Percentiles rank a stretch among this genome's conserved stretches.
Evolutionary conservation across 2,113 vertebrate genomes (phyloP).

Genomic region (Willisornis vidua): DNA sequence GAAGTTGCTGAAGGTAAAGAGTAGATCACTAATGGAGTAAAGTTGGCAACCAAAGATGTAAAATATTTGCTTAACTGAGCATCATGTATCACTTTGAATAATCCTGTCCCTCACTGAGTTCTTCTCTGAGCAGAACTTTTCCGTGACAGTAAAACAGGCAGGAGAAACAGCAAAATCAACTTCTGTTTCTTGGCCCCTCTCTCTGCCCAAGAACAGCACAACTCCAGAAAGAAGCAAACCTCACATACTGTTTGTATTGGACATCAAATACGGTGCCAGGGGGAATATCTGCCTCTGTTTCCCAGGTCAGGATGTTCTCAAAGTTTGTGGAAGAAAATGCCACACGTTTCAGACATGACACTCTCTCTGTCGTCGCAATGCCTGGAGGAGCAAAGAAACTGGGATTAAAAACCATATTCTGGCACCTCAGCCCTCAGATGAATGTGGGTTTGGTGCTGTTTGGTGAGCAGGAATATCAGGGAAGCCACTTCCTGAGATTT

Average conservation of each 20-base stretch:
- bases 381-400: background rate
- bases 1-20: background rate
- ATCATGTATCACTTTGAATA: background rate
- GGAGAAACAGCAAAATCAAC: background rate
- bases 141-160: background rate
- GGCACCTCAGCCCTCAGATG: background rate
- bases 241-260: slow-evolving; percentile 71
- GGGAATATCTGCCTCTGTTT: background rate
- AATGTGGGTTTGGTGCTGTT: background rate
- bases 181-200: background rate
- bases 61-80: background rate
- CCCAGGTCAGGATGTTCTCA: slow-evolving; percentile 77
- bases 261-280: slow-evolving; percentile 67
- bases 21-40: background rate
- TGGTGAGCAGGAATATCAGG: background rate
- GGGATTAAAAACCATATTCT: background rate
- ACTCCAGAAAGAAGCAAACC: background rate
- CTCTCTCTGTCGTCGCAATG: background rate
- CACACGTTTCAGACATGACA: slow-evolving; percentile 35
- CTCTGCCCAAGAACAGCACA: background rate
- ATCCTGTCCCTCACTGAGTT: background rate
- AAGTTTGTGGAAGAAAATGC: slow-evolving; percentile 77
- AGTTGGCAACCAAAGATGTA: background rate
- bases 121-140: background rate
- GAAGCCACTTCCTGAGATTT: background rate